Evolutionary conservation across 1,140 invertebrate species (phyloP), one percentile per base, ranked within the genome.

Genomic region (Drosophila bocqueti): DNA sequence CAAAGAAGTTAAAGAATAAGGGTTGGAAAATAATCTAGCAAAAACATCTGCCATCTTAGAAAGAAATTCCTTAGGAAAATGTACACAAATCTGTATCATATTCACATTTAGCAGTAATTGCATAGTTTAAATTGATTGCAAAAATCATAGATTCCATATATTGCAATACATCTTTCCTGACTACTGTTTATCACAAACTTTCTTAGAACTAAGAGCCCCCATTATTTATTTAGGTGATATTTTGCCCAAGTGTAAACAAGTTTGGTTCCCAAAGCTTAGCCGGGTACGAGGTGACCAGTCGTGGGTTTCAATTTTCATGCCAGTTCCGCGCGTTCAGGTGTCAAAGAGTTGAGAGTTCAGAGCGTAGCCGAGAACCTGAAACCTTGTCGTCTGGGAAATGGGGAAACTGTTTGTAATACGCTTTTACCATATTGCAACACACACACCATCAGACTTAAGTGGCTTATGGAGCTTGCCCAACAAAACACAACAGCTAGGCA

Each of bases 401-500:
- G 72, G 36, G 21, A 75, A 64, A 64, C 50, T 64, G 71, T 76
- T 75, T 73, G 69, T 61, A 60, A 16, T 72, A 72, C 45, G 24
- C 69, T 57, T 47, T 40, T 60, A 47, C 16, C 67, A 79, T 60
- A 46, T 65, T 65, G 60, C 58, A 73, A 79, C 31, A 47, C 15
- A 65, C 36, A 59, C 21, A 61, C 29, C 50, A 55, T 34, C 29
- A 57, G 55, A 40, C 55, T 81, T 77, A 81, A 81, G 62, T 72
- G 79, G 79, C 73, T 81, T 75, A 80, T 55, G 43, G 46, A 60
- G 47, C 46, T 79, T 79, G 60, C 57, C 31, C 64, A 78, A 78
- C 60, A 16, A 31, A 40, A 18, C 45, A 38, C 52, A 38, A n/a
- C 52, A 36, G 52, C 52, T 54, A 54, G 52, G 13, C 34, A 38